phyloP scores from a whole-genome alignment of 2,113 vertebrate genomes.

The Meleagris gallopavo region DNA sequence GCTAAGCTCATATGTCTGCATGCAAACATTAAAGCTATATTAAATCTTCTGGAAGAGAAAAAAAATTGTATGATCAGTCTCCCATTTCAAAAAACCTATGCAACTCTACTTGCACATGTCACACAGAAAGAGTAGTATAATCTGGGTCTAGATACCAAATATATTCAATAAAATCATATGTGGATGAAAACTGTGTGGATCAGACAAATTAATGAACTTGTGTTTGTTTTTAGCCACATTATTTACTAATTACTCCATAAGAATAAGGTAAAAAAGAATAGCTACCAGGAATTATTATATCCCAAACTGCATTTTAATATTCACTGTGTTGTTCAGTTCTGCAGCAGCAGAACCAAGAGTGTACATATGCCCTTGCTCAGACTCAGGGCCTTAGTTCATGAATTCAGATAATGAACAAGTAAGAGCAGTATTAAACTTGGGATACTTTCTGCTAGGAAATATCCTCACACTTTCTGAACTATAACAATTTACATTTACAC shows the following conservation, averaged over 20 bases:
- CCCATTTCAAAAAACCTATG: neutral
- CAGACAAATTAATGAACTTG: neutral
- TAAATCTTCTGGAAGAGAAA: neutral
- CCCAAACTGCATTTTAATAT: constrained; percentile 1
- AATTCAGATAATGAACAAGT: constrained; percentile 1
- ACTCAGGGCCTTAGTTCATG: neutral
- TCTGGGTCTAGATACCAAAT: neutral
- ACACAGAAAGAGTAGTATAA: neutral
- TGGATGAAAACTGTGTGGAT: neutral
- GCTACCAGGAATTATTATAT: neutral
- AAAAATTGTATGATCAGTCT: neutral
- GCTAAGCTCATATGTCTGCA: neutral
- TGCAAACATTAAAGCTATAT: neutral
- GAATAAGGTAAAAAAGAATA: neutral
- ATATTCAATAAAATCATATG: neutral
- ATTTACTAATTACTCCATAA: constrained; percentile 1
- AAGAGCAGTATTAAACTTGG: constrained; percentile 14
- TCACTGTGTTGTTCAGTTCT: neutral
- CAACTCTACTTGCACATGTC: neutral
- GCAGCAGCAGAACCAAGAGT: neutral
- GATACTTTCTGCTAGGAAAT: neutral
- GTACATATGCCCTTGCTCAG: neutral
- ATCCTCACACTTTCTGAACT: neutral
- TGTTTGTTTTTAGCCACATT: neutral
- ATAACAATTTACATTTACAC: neutral